Evolutionary conservation across 2,888 invertebrate genomes (phyloP).

Genomic region (Eumerus sabulonum): DNA sequence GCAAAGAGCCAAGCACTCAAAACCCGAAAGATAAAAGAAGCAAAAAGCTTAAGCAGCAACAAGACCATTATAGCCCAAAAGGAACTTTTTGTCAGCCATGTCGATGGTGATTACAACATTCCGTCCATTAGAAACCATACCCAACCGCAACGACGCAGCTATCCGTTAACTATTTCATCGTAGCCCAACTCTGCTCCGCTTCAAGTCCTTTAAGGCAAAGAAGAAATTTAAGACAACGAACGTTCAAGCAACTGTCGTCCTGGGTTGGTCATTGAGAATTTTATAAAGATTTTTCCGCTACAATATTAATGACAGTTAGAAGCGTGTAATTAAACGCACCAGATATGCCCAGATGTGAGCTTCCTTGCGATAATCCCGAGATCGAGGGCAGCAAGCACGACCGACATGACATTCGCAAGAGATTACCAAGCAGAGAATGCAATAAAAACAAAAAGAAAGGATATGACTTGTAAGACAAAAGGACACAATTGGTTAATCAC

Average conservation of each 20-base stretch:
- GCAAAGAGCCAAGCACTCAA: slow-evolving; percentile 32
- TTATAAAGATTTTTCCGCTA: slow-evolving; percentile 39
- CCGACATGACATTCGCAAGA: too few relatives aligned
- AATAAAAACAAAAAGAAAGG: slow-evolving; percentile 16
- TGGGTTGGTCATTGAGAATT: slow-evolving; percentile 32
- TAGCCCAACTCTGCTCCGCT: slow-evolving; percentile 39
- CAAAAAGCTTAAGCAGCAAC: background rate
- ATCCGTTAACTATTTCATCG: slow-evolving; percentile 4
- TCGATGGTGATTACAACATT: slow-evolving; percentile 45
- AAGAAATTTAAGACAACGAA: slow-evolving; percentile 7
- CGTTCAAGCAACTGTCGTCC: background rate
- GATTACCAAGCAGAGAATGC: too few relatives aligned
- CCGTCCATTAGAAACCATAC: slow-evolving; percentile 45
- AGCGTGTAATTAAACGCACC: slow-evolving; percentile 59
- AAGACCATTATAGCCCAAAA: slow-evolving; percentile 14
- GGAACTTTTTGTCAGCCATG: slow-evolving; percentile 19
- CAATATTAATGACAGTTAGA: slow-evolving; percentile 60
- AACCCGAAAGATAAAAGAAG: slow-evolving; percentile 12
- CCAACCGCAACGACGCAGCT: slow-evolving; percentile 2
- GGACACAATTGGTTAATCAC: slow-evolving; percentile 52
- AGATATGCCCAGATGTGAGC: slow-evolving; percentile 11
- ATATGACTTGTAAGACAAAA: slow-evolving; percentile 39
- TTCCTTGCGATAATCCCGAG: background rate
- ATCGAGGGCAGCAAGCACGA: too few relatives aligned
- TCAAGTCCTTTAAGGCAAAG: background rate